Conservation (phyloP, 1,140 invertebrate genomes). For the Charaxes varanes region DNA sequence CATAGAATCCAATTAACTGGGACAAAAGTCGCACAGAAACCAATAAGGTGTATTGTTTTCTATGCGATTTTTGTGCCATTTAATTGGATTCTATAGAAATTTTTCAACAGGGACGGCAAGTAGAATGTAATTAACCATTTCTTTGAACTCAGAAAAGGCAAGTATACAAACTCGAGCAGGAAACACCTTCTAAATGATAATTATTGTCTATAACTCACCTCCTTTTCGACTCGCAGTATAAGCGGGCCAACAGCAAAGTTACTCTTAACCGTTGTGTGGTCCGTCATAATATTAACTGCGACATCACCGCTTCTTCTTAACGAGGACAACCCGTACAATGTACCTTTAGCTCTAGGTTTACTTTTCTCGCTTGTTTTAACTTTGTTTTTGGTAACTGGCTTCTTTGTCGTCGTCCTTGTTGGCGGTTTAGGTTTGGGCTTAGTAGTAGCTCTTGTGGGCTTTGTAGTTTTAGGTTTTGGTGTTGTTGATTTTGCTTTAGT, state of each 20-base stretch:
- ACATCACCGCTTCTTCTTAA: constrained; percentile 85
- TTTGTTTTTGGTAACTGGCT: constrained; percentile 64
- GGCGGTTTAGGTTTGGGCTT: constrained; percentile 55
- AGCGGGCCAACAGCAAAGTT: constrained; percentile 87
- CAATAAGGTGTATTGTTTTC: no score
- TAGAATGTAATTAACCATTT: no score
- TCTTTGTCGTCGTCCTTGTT: constrained; percentile 50
- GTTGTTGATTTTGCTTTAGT: constrained; percentile 45
- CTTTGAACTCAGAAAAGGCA: no score
- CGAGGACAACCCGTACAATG: constrained; percentile 84
- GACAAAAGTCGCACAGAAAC: no score
- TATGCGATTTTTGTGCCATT: no score
- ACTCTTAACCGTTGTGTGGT: constrained; percentile 86
- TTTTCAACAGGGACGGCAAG: no score
- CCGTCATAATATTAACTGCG: constrained; percentile 83
- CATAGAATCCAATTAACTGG: no score
- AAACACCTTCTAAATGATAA: not conserved
- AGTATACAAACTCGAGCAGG: no score
- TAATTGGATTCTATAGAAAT: no score
- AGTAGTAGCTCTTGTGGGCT: constrained; percentile 27
- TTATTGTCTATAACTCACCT: constrained; percentile 75
- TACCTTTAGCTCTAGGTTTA: constrained; percentile 82
- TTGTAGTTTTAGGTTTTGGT: constrained; percentile 36
- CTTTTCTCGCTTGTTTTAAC: constrained; percentile 68
- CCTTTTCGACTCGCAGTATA: constrained; percentile 86